These are phyloP conservation scores for Ardeotis arabs DNA, from an alignment of 2,113 vertebrate species.

Conservation along the genomic window DNA sequence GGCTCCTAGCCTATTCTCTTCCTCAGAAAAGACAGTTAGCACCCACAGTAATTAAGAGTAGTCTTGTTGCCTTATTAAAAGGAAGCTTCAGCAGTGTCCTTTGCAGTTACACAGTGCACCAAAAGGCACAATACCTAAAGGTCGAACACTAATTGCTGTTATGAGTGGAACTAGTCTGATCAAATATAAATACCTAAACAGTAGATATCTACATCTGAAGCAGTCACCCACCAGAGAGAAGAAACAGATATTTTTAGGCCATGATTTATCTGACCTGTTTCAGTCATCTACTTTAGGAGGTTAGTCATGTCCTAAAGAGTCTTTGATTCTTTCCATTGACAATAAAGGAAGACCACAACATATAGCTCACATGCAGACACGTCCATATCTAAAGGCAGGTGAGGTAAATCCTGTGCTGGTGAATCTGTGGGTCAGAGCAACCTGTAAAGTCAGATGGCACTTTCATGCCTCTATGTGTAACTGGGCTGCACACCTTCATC, in stretches of 20 bases:
- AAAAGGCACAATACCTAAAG: background rate
- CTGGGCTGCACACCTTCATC: background rate
- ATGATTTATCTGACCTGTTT: background rate
- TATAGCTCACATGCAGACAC: background rate
- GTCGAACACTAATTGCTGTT: background rate
- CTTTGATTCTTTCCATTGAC: background rate
- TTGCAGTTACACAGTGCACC: background rate
- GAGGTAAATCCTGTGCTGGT: background rate
- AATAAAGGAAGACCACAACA: background rate
- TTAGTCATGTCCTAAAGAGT: background rate
- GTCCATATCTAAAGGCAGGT: accelerated
- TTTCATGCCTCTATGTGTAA: background rate
- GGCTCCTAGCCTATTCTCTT: background rate
- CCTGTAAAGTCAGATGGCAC: background rate
- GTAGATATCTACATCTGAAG: background rate
- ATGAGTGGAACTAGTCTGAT: background rate
- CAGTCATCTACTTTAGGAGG: background rate
- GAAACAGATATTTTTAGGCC: background rate
- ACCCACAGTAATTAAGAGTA: background rate
- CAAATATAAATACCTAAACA: background rate
- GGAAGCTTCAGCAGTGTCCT: background rate
- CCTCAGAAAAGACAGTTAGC: background rate
- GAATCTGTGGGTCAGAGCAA: background rate
- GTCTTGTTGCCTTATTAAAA: background rate
- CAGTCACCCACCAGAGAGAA: background rate